phyloP scores from a whole-genome alignment of 2,888 invertebrate genomes.

The Tortrix viridana region DNA sequence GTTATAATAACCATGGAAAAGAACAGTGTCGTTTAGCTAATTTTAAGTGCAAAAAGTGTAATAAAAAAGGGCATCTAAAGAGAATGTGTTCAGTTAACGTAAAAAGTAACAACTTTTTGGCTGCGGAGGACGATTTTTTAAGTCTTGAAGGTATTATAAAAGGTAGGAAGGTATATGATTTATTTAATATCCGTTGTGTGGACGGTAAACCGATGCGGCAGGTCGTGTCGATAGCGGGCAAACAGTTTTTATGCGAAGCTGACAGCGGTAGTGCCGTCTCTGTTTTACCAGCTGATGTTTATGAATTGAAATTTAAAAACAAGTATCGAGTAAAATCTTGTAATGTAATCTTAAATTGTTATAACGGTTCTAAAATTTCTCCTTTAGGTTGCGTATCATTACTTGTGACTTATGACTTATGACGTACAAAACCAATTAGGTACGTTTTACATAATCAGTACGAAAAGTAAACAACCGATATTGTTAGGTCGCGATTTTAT shows the following conservation, averaged over 20 bases:
- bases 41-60: slow-evolving; percentile 29
- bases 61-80: slow-evolving; percentile 32
- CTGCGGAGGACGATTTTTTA: slow-evolving; percentile 21
- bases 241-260: slow-evolving; percentile 25
- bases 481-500: slow-evolving; percentile 35
- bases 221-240: slow-evolving; percentile 13
- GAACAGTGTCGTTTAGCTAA: slow-evolving; percentile 22
- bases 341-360: slow-evolving; percentile 25
- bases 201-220: slow-evolving; percentile 35
- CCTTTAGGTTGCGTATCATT: slow-evolving; percentile 29
- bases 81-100: slow-evolving; percentile 25
- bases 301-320: too few species aligned
- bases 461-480: slow-evolving; percentile 1
- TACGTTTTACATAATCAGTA: slow-evolving; percentile 28
- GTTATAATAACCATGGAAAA: slow-evolving; percentile 28
- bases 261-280: slow-evolving; percentile 39
- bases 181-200: slow-evolving; percentile 27
- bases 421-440: neutral
- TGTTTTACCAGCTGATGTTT: slow-evolving; percentile 12
- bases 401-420: slow-evolving; percentile 24
- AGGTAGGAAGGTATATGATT: too few species aligned
- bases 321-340: neutral
- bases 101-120: slow-evolving; percentile 12
- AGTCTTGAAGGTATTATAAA: slow-evolving; percentile 34
- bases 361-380: slow-evolving; percentile 22